Percentiles rank a stretch among this genome's conserved stretches.
Conservation (phyloP, 1,140 invertebrate species). For the Lepidurus arcticus region DNA sequence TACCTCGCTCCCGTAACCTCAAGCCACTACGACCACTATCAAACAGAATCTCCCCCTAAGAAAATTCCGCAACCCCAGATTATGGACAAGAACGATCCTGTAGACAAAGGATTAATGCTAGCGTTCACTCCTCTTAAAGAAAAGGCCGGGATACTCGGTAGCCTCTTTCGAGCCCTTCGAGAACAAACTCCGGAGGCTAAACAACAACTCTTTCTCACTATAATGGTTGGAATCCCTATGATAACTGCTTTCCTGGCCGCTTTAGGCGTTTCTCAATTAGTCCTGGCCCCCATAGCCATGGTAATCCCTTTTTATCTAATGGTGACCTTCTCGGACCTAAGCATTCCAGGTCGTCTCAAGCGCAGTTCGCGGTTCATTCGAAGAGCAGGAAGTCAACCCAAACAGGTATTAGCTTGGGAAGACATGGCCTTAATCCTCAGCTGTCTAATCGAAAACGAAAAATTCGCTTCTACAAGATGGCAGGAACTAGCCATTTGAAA, state of each 20-base stretch:
- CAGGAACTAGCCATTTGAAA: background rate
- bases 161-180: background rate
- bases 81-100: background rate
- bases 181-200: slow-evolving; percentile 6
- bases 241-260: slow-evolving; percentile 22
- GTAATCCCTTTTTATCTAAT: slow-evolving; percentile 26
- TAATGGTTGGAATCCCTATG: slow-evolving; percentile 23
- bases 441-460: background rate
- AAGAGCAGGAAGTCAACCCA: background rate
- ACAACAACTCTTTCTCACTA: slow-evolving; percentile 20
- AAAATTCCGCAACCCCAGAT: background rate
- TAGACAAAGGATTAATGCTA: background rate
- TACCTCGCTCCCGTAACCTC: background rate
- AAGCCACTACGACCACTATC: background rate
- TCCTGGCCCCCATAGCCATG: slow-evolving; percentile 26
- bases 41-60: background rate
- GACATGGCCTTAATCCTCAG: background rate
- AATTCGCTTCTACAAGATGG: background rate
- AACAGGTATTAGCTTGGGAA: background rate
- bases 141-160: background rate
- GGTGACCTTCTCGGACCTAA: slow-evolving; percentile 15
- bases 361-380: background rate
- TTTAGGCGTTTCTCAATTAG: slow-evolving; percentile 22
- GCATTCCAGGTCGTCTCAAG: background rate
- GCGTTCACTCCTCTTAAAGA: background rate